A percentile compares a stretch with the other conserved stretches of the same genome.
Conservation (phyloP, 2,797 vertebrate genomes). For the Rousettus madagascariensis region DNA sequence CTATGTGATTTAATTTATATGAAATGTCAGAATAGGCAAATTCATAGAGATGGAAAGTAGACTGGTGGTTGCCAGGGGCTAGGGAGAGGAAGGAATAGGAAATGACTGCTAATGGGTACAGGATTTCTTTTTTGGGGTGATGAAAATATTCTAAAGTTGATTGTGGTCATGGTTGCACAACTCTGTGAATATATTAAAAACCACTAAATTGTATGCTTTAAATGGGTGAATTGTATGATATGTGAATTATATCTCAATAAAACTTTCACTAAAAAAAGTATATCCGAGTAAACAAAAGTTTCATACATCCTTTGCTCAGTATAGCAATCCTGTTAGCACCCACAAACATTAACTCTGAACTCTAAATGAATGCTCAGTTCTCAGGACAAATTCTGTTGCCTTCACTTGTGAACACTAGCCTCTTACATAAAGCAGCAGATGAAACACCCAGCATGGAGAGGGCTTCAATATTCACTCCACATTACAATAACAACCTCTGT, state of each 20-base stretch:
- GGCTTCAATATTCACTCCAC: constrained; percentile 55
- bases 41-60: not conserved
- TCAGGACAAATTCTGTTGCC: constrained; percentile 58
- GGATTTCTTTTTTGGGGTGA: not conserved
- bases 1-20: not conserved
- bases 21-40: not conserved
- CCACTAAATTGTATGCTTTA: constrained; percentile 15
- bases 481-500: constrained; percentile 63
- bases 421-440: constrained; percentile 55
- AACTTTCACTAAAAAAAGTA: not conserved
- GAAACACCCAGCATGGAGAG: not conserved
- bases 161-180: not conserved
- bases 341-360: constrained; percentile 44
- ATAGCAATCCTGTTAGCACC: not conserved
- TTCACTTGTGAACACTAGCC: constrained; percentile 53
- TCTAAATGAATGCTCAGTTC: constrained; percentile 46
- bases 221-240: not conserved
- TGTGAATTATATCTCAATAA: constrained; percentile 43
- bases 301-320: constrained; percentile 44
- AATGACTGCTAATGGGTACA: not conserved
- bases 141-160: constrained; percentile 52
- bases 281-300: constrained; percentile 39
- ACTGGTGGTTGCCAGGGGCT: not conserved
- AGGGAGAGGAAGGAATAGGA: not conserved
- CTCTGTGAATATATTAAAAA: constrained; percentile 10